These are phyloP conservation scores for Drosophila eugracilis DNA, from an alignment of 1,140 invertebrate genomes.

Conservation along the genomic window DNA sequence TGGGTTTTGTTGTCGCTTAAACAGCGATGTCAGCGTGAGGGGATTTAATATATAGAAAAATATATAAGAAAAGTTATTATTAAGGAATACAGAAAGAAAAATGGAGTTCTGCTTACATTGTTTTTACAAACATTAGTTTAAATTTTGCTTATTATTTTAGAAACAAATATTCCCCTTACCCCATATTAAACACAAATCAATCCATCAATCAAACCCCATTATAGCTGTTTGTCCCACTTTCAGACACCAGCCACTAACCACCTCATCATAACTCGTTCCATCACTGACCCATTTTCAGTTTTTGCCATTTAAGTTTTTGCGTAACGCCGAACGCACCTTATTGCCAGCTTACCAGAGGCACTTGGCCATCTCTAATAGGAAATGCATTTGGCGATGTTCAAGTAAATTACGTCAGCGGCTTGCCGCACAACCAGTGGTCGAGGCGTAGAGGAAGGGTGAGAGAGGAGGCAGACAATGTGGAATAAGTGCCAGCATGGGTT, in stretches of 20 bases:
- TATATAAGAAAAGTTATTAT: background rate
- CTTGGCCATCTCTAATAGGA: constrained; percentile 51
- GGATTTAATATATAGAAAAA: background rate
- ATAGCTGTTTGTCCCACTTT: background rate
- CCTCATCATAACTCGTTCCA: constrained; percentile 15
- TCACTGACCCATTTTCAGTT: constrained; percentile 37
- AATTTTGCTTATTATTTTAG: too few relatives aligned
- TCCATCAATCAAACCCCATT: background rate
- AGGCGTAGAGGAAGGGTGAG: background rate
- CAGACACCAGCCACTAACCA: too few relatives aligned
- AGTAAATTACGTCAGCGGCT: constrained; percentile 77
- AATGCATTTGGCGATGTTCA: constrained; percentile 74
- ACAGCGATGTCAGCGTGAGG: constrained; percentile 8
- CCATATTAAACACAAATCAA: background rate
- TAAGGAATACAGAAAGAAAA: too few relatives aligned
- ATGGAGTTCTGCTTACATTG: too few relatives aligned
- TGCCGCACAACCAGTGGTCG: constrained; percentile 37
- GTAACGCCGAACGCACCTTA: constrained; percentile 43
- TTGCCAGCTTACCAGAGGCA: constrained; percentile 9
- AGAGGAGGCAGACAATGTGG: constrained; percentile 11
- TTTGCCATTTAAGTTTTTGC: constrained; percentile 37
- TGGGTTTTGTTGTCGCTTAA: constrained; percentile 3
- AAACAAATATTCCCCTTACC: too few relatives aligned
- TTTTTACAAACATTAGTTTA: too few relatives aligned
- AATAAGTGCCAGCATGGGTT: constrained; percentile 70